These are phyloP conservation scores for Sebastes umbrosus DNA, from an alignment of 2,797 vertebrate species.

Conservation along the genomic window DNA sequence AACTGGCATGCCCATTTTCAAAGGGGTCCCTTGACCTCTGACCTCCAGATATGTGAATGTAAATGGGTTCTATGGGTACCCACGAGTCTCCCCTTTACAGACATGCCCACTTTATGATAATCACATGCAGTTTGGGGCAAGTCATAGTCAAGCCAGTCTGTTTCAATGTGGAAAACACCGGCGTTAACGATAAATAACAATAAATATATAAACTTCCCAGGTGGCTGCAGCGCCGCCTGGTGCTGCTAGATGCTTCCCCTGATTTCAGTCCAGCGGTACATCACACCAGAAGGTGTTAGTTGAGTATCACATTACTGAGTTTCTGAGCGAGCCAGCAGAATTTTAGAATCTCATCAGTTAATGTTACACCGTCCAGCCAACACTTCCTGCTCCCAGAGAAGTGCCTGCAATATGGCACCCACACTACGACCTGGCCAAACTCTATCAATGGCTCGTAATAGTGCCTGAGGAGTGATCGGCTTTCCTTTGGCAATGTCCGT, in stretches of 20 bases:
- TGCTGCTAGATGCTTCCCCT: not conserved
- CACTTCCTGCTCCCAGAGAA: constrained; percentile 56
- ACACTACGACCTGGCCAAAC: constrained; percentile 42
- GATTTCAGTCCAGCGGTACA: not conserved
- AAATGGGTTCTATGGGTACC: too few relatives aligned
- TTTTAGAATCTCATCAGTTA: constrained; percentile 51
- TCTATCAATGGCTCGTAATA: constrained; percentile 18
- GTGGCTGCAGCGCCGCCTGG: not conserved
- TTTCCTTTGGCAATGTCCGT: constrained; percentile 63
- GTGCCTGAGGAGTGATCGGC: constrained; percentile 57
- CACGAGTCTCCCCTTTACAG: too few relatives aligned
- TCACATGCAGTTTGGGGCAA: too few relatives aligned
- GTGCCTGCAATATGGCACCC: constrained; percentile 34
- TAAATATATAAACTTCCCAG: not conserved
- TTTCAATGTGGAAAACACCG: too few relatives aligned
- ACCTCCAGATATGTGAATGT: too few relatives aligned
- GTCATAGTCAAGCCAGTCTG: too few relatives aligned
- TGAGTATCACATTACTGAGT: constrained; percentile 16
- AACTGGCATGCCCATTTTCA: fast-evolving
- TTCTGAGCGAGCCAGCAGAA: constrained; percentile 53
- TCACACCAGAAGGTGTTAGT: constrained; percentile 8
- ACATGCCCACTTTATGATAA: too few relatives aligned
- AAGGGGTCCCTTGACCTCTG: too few relatives aligned
- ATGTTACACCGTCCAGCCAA: constrained; percentile 28
- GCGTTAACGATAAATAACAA: not conserved